Base-by-base conservation (phyloP, 2,888 invertebrate genomes). In the Epistrophe grossulariae region DNA sequence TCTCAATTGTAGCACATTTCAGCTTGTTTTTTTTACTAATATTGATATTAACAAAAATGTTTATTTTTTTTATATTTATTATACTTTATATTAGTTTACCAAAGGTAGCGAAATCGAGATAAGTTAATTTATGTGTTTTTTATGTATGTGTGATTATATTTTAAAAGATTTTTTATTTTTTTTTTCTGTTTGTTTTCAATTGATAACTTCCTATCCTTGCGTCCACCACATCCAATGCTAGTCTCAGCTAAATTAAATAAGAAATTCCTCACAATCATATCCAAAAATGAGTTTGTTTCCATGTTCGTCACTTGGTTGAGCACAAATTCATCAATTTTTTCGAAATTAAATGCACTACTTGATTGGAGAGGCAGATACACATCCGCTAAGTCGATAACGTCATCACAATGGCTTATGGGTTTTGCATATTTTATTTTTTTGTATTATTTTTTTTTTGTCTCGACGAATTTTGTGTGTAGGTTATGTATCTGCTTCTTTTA, bases 1-100 rank as follows among this genome's bases (percentile, higher is more conserved):
- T 84, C 79, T 83, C 70, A 52, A 74, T 70, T 79, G 70, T 79
- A 84, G 88, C 88, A 88, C 88, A 88, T 88, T 88, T 88, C 88
- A 88, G 88, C 88, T 88, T 84, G 68, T 68, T 40, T 76, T 28
- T 31, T 66, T 55, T 72, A 80, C 78, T 84, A 83, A 82, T 87
- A 48, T 79, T 74, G 57, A 43, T 43, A 40, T 24, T 40, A 40
- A 62, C 40, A 73, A 72, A 72, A 59, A 66, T 84, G 59, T 72
- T 31, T 68, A 43, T 74, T 77, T 72, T 19, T 8, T 43, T 35
- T 62, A 45, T 45, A 45, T 45, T 45, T 45, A 7, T 70, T 28
- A 4, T 28, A 4, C 5, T 35, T 71, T 74, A 10, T 24, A 52
- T 70, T 35, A 15, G 28, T 43, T 38, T 62, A 50, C 10, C 31